Conservation (phyloP, 2,888 invertebrate genomes). For the Drosophila testacea region DNA sequence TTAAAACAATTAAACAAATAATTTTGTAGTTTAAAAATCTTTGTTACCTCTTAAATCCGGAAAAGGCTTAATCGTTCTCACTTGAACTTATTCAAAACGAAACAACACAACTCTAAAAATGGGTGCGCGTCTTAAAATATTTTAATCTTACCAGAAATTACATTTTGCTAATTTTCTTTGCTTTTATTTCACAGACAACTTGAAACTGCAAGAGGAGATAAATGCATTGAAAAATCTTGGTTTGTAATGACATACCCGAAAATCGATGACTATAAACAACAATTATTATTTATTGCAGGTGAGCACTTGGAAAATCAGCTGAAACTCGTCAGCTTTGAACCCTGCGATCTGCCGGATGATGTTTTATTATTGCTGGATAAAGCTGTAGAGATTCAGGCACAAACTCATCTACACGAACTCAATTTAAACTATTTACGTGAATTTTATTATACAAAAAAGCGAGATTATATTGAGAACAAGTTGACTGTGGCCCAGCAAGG, state of each 20-base stretch:
- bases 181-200: conserved; percentile 55
- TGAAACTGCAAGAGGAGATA: conserved; percentile 64
- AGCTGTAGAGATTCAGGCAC: conserved; percentile 70
- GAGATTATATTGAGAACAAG: conserved; percentile 70
- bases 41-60: no score
- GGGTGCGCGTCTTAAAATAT: conserved; percentile 41
- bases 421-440: conserved; percentile 71
- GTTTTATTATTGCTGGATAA: conserved; percentile 70
- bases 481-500: conserved; percentile 54
- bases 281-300: conserved; percentile 46
- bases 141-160: not conserved
- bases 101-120: conserved; percentile 33
- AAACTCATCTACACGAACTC: conserved; percentile 73
- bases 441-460: conserved; percentile 71
- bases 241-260: conserved; percentile 25
- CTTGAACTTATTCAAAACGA: no score
- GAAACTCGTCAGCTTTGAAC: conserved; percentile 74
- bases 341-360: conserved; percentile 80
- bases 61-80: no score
- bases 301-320: conserved; percentile 79
- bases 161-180: not conserved
- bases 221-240: conserved; percentile 61
- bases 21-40: no score
- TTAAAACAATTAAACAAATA: no score
- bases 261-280: not conserved